phyloP scores from a whole-genome alignment of 1,140 invertebrate species.

The Galendromus occidentalis region DNA sequence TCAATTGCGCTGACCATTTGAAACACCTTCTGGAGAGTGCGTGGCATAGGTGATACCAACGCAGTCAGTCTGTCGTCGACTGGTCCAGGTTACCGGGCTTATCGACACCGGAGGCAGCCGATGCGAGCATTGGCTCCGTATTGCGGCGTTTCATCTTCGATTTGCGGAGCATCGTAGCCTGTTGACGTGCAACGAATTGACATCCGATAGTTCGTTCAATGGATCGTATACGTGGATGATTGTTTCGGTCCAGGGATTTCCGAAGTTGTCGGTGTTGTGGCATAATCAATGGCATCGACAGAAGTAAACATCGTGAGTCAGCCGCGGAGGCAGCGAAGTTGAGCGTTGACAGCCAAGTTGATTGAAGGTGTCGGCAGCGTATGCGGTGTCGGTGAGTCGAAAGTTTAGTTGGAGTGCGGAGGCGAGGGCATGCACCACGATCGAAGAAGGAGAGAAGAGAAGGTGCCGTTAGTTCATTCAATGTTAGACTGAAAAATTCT shows the following conservation, averaged over 20 bases:
- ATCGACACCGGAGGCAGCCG: conserved; percentile 13
- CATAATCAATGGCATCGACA: background rate
- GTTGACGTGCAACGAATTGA: background rate
- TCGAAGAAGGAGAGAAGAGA: conserved; percentile 9
- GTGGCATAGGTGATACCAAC: conserved; percentile 7
- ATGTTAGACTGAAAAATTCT: too few species aligned
- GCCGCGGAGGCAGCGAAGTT: too few species aligned
- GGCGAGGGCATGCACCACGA: background rate
- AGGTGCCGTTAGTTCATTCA: too few species aligned
- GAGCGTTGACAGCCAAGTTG: too few species aligned
- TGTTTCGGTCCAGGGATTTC: too few species aligned
- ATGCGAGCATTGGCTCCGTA: conserved; percentile 28
- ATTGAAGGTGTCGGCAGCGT: background rate
- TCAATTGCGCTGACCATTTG: too few species aligned
- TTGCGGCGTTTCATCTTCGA: conserved; percentile 34
- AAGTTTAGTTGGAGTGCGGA: conserved; percentile 11
- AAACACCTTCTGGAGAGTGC: too few species aligned
- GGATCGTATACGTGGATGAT: too few species aligned
- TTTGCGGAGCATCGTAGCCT: conserved; percentile 34
- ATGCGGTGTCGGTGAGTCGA: background rate
- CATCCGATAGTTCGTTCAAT: too few species aligned
- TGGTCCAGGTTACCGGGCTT: background rate
- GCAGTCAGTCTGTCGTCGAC: conserved; percentile 11
- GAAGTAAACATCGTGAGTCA: too few species aligned
- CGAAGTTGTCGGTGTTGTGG: too few species aligned